phyloP scores from a whole-genome alignment of 2,888 invertebrate genomes.

The Mechanitis mazaeus region DNA sequence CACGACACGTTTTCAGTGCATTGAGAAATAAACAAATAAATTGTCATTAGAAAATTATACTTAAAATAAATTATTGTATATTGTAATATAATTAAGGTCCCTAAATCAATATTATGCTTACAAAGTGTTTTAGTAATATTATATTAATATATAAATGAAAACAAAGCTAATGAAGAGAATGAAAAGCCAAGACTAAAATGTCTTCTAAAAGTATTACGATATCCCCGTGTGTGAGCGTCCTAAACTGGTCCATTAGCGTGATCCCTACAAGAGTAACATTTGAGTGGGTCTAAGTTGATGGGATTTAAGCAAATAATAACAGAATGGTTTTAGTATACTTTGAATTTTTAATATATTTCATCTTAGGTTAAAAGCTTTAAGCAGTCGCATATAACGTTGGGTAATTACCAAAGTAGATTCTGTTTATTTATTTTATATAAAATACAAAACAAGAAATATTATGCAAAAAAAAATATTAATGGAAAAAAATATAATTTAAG shows the following conservation, averaged over 20 bases:
- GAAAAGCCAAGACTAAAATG: background rate
- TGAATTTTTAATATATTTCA: slow-evolving; percentile 12
- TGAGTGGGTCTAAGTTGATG: slow-evolving; percentile 18
- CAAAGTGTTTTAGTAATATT: too few species aligned
- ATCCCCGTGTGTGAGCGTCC: slow-evolving; percentile 3
- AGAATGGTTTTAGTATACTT: slow-evolving; percentile 7
- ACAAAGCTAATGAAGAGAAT: background rate
- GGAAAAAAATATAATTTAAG: too few species aligned
- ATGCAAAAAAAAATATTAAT: too few species aligned
- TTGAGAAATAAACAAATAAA: too few species aligned
- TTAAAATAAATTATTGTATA: too few species aligned
- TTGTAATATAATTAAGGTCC: too few species aligned
- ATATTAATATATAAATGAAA: too few species aligned
- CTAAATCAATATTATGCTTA: too few species aligned
- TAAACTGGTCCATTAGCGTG: slow-evolving; percentile 19
- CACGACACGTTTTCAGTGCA: too few species aligned
- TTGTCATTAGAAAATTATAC: too few species aligned
- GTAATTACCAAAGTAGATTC: background rate
- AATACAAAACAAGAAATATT: too few species aligned
- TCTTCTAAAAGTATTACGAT: background rate
- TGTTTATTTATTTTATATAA: too few species aligned
- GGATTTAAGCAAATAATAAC: slow-evolving; percentile 22
- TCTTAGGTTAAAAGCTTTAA: slow-evolving; percentile 2
- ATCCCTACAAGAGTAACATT: slow-evolving; percentile 14
- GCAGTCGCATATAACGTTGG: background rate